phyloP scores from a whole-genome alignment of 2,888 invertebrate species.

The Carpatolechia fugitivella region DNA sequence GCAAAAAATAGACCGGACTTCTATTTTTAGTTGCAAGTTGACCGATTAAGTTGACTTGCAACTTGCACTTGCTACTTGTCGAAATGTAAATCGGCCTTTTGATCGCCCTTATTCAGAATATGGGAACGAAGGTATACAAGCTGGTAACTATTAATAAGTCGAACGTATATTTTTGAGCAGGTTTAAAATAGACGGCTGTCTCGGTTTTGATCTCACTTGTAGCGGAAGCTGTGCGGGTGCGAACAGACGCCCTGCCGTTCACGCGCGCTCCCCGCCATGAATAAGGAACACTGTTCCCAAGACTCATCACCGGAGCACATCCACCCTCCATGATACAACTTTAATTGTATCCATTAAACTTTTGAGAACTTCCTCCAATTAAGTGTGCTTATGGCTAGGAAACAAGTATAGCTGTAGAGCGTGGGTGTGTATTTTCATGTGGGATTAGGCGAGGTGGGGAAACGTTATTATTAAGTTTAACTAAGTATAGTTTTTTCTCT shows the following conservation, averaged over 20 bases:
- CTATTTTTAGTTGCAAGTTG: too few species aligned
- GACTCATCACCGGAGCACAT: constrained; percentile 38
- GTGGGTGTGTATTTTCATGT: constrained; percentile 42
- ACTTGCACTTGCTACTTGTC: too few species aligned
- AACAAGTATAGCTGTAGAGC: constrained; percentile 72
- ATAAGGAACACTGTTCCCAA: constrained; percentile 58
- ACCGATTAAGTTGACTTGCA: too few species aligned
- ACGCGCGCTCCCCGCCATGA: constrained; percentile 31
- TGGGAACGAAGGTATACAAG: too few species aligned
- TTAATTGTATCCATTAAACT: constrained; percentile 60
- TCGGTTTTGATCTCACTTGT: constrained; percentile 38
- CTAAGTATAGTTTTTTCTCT: too few species aligned
- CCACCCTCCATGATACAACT: constrained; percentile 47
- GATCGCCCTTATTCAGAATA: too few species aligned
- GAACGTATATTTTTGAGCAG: too few species aligned
- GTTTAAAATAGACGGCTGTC: constrained; percentile 26
- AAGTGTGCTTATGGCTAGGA: constrained; percentile 56
- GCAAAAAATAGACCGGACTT: too few species aligned
- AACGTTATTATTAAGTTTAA: neutral
- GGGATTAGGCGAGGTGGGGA: constrained; percentile 16
- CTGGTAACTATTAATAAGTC: too few species aligned
- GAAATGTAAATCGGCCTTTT: too few species aligned
- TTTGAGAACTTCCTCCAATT: constrained; percentile 37
- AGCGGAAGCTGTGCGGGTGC: constrained; percentile 24
- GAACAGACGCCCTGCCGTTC: neutral